Evolutionary conservation across 1,140 invertebrate species (phyloP), one percentile per base, ranked within the genome.

Genomic region (Eciton burchellii): DNA sequence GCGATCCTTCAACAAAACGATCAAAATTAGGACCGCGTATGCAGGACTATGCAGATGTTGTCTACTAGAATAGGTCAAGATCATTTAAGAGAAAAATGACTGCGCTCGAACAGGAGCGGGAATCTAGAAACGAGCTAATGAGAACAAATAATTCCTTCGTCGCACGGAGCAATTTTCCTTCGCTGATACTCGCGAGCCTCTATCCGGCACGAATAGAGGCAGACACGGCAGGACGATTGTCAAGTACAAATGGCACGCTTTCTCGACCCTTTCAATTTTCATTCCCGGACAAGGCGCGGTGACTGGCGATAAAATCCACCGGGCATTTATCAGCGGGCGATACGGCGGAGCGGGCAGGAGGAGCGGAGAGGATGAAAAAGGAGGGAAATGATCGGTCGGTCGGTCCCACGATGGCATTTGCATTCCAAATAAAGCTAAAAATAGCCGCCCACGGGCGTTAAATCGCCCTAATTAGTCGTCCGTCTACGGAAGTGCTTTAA

Each of bases 401-500:
- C 35, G 63, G 74, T 79, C 74, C 16, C 74, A 70, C 52, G 49
- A 77, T 68, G 63, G 84, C 86, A 88, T 88, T 88, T 88, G 87
- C 86, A 88, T 88, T 88, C 86, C 84, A 88, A 88, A 88, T 88
- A 88, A 88, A 88, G 72, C n/a, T n/a, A n/a, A n/a, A n/a, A n/a
- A n/a, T n/a, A n/a, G 85, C 65, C 70, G 62, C 66, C 86, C 73
- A 83, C 83, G 77, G 62, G 76, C 81, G 86, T 76, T 88, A 88
- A 88, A 88, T 88, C 87, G 87, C 79, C 88, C 87, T 88, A 88
- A 88, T 88, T 88, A 88, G 87, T 83, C 87, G 83, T 85, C 79
- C 76, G 79, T 60, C 87, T 88, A 85, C 88, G 85, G 82, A 87
- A 87, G 84, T 88, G 85, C 87, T 88, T 88, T 81, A 88, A 85